Evolutionary conservation across 2,113 vertebrate species (phyloP).

Genomic region (Ceyx melanurus): DNA sequence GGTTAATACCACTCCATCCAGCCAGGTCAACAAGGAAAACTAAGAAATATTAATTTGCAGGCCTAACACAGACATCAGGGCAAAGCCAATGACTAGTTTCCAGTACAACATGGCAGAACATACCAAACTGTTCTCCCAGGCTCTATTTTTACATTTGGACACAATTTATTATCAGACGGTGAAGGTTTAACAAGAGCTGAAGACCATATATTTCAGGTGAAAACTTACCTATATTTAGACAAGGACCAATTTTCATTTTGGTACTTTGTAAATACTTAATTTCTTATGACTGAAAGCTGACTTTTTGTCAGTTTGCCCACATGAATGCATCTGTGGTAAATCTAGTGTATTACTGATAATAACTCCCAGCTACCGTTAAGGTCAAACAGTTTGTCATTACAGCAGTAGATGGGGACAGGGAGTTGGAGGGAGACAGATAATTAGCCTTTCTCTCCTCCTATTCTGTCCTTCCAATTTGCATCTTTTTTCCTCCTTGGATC

Average conservation of each 20-base stretch:
- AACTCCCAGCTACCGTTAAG: background rate
- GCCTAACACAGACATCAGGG: background rate
- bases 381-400: background rate
- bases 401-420: background rate
- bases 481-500: background rate
- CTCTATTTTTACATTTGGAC: background rate
- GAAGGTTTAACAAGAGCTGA: background rate
- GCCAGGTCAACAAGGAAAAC: background rate
- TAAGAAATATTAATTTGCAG: background rate
- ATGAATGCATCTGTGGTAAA: background rate
- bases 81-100: background rate
- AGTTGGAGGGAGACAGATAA: background rate
- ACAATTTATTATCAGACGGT: background rate
- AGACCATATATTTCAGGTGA: accelerated
- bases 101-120: background rate
- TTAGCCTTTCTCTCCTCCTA: background rate
- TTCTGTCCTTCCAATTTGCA: background rate
- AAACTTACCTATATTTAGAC: background rate
- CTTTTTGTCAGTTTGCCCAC: background rate
- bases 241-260: background rate
- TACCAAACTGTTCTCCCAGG: background rate
- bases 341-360: background rate
- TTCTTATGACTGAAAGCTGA: background rate
- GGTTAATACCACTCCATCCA: background rate
- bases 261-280: background rate